Conservation (phyloP, 2,888 invertebrate genomes). For the Phragmatobia fuliginosa region DNA sequence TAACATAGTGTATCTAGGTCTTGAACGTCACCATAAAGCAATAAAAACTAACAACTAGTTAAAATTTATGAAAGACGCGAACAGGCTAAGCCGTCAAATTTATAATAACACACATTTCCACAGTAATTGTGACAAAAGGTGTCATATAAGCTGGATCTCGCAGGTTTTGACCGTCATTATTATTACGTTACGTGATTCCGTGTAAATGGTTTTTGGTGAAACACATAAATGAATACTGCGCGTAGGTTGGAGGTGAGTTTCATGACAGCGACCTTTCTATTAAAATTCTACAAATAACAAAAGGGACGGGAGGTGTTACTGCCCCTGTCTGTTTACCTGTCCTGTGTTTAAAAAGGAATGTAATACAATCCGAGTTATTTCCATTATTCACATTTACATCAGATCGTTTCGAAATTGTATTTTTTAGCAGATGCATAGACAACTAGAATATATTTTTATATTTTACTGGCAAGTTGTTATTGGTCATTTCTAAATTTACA, state of each 20-base stretch:
- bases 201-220: constrained; percentile 51
- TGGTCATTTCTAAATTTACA: background rate
- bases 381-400: constrained; percentile 76
- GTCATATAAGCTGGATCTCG: constrained; percentile 42
- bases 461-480: background rate
- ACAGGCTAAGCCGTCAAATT: constrained; percentile 35
- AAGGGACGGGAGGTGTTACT: constrained; percentile 72
- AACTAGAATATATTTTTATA: constrained; percentile 32
- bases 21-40: background rate
- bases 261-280: constrained; percentile 73
- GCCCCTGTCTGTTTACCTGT: constrained; percentile 77
- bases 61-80: constrained; percentile 33
- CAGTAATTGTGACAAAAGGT: constrained; percentile 38
- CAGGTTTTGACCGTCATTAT: constrained; percentile 52
- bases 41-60: constrained; percentile 18
- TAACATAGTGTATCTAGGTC: background rate
- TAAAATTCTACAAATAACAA: constrained; percentile 83
- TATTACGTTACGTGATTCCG: constrained; percentile 48
- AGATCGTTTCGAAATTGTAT: constrained; percentile 55
- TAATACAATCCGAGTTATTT: constrained; percentile 82
- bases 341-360: constrained; percentile 80
- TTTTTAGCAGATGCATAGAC: constrained; percentile 17
- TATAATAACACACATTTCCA: constrained; percentile 39
- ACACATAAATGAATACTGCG: constrained; percentile 46
- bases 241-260: constrained; percentile 28